Evolutionary conservation across 1,140 invertebrate species (phyloP), one percentile per base, ranked within the genome.

Genomic region (Tribolium madens): DNA sequence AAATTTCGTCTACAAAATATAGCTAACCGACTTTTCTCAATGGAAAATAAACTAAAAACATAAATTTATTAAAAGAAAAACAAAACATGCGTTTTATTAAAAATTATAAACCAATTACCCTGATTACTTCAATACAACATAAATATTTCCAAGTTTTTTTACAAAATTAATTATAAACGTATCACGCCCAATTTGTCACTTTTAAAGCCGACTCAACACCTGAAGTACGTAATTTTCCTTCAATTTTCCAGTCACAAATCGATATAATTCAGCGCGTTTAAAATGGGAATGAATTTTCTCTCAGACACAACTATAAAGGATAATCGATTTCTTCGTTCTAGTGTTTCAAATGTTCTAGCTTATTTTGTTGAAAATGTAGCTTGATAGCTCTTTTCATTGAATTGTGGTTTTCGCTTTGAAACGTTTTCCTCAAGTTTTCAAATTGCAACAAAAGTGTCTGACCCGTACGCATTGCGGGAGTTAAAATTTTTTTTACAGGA

Each of bases 281-380:
- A 50, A 50, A 50, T 50, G 9, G 48, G 36, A 42, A n/a, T 50
- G 13, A 50, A 17, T 50, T 4, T 15, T 7, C 13, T 50, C 48
- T 50, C 15, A 14, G 15, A 50, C 48, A 18, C 10, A 17, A 18
- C 1, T 0, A 57, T 17, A 33, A 64, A 64, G 26, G 21, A 64
- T 33, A 31, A 64, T 64, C 57, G 57, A 64, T 64, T 64, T n/a
- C 26, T 4, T 33, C 36, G 57, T 13, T 31, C 12, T 9, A 17
- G 9, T 60, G 53, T 26, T 60, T 26, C 53, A 60, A 60, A 1
- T 6, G 53, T 26, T 33, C 21, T 14, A 33, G 36, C 57, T 64
- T 12, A 64, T 64, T 64, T 33, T 14, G 26, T 64, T 9, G 57
- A 33, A 31, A 64, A 64, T 64, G 57, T 4, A 64, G n/a, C 14